Evolutionary conservation across 2,888 invertebrate species (phyloP), one percentile per base, ranked within the genome.

Genomic region (Glomeris marginata): DNA sequence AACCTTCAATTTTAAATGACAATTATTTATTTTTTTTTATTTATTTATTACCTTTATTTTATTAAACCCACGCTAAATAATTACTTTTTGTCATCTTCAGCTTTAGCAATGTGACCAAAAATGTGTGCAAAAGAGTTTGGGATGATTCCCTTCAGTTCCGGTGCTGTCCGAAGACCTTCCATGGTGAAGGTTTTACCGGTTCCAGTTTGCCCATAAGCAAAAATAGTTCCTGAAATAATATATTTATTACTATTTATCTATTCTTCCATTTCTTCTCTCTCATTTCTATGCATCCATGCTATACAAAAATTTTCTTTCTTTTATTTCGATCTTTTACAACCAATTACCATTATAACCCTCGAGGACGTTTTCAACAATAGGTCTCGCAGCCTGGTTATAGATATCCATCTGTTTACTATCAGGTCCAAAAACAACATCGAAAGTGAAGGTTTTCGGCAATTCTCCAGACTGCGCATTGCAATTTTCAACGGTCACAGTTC

Each of bases 141-240:
- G 61, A 97, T 97, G 60, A 99, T 92, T 41, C 98, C 98, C 52
- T 87, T 77, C 8, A 87, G 74, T 62, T 95, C 92, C 0, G 91
- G 85, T 13, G 84, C 81, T 1, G 81, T 76, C 56, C 86, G 77
- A 52, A 82, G 77, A 0, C 98, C 98, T 1, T 92, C 87, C 97
- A 98, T 97, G 0, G 98, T 98, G 67, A 84, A 97, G 0, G 98
- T 98, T 72, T 98, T 99, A 8, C 98, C 98, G 0, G 97, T 98
- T 16, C 98, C 97, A 2, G 75, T 75, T 60, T 76, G 76, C 1
- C 76, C 76, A 60, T 76, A 77, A 0, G 75, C 75, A 64, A 76
- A 76, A 50, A 76, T 74, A 8, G 75, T 76, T 8, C 75, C 74
- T 72, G 54, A 38, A 58, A 53, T 11, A 16, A 28, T 20, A 5